These are phyloP conservation scores for Drosophila eugracilis DNA, from an alignment of 1,140 invertebrate species.

Conservation along the genomic window DNA sequence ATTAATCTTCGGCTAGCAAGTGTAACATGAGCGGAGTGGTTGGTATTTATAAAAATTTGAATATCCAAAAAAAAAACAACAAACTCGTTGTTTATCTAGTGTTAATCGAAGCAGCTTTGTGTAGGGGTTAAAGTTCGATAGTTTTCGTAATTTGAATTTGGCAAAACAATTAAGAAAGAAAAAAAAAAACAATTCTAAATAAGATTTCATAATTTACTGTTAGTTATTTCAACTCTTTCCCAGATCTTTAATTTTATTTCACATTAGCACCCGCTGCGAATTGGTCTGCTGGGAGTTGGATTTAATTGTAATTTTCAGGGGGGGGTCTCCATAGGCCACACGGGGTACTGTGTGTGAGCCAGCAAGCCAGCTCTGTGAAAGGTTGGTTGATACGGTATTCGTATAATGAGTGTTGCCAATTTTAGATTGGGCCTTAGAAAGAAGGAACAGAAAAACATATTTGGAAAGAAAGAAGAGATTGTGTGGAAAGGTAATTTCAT, in stretches of 20 bases:
- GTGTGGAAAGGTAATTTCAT: slow-evolving; percentile 30
- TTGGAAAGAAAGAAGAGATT: slow-evolving; percentile 16
- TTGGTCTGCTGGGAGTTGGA: slow-evolving; percentile 38
- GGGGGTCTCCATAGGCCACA: slow-evolving; percentile 48
- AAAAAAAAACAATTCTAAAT: slow-evolving; percentile 42
- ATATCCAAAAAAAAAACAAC: slow-evolving; percentile 24
- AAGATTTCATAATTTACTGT: slow-evolving; percentile 46
- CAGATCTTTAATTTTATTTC: slow-evolving; percentile 43
- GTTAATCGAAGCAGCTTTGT: slow-evolving; percentile 18
- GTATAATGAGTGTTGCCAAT: slow-evolving; percentile 53
- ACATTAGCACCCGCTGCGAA: slow-evolving; percentile 62
- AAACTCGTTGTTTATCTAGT: slow-evolving; percentile 38
- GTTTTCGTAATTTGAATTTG: slow-evolving; percentile 23
- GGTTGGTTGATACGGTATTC: slow-evolving; percentile 56
- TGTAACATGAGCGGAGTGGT: slow-evolving; percentile 65
- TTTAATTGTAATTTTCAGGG: slow-evolving; percentile 78
- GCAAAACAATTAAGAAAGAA: slow-evolving; percentile 42
- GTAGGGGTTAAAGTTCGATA: slow-evolving; percentile 25
- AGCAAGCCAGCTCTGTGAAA: slow-evolving; percentile 58
- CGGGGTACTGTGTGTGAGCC: slow-evolving; percentile 29
- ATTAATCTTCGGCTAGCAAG: slow-evolving; percentile 70
- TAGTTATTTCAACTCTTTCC: slow-evolving; percentile 24
- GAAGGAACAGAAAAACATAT: slow-evolving; percentile 8
- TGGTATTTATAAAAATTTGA: slow-evolving; percentile 60
- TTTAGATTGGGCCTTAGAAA: slow-evolving; percentile 25